These are phyloP conservation scores for Dinomys branickii DNA, from an alignment of 2,113 vertebrate species.

Conservation along the genomic window DNA sequence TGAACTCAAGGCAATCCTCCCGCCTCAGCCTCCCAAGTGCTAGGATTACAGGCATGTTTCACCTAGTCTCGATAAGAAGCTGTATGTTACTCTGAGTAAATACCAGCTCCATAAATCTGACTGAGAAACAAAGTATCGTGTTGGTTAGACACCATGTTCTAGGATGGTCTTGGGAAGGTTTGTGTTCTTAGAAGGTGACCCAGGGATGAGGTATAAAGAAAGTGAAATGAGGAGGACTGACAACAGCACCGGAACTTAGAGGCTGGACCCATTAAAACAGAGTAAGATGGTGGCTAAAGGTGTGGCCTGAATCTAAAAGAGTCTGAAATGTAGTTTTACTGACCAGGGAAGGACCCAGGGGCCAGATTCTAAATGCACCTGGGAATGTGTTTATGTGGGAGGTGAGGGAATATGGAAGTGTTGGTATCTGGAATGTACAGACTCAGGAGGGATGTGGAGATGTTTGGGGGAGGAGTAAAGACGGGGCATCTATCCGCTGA, in stretches of 20 bases:
- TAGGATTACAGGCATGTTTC: not conserved
- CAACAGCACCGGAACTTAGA: not conserved
- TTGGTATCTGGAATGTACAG: not conserved
- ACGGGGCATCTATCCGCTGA: not conserved
- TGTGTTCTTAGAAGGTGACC: not conserved
- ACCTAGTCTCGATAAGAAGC: not conserved
- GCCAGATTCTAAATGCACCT: not conserved
- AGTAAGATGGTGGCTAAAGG: not conserved
- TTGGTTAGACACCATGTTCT: not conserved
- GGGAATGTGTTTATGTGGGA: not conserved
- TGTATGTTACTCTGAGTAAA: not conserved
- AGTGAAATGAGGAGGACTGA: not conserved
- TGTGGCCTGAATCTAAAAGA: not conserved
- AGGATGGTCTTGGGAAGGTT: not conserved
- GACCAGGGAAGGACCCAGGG: not conserved
- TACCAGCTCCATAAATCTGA: not conserved
- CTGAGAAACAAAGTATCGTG: not conserved
- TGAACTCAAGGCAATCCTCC: not conserved
- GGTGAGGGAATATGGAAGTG: rapidly evolving
- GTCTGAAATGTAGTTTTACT: not conserved
- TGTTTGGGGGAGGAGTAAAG: not conserved
- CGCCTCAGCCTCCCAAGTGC: not conserved
- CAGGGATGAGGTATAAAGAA: not conserved
- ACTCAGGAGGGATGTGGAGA: not conserved
- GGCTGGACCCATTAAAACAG: not conserved